phyloP scores from a whole-genome alignment of 2,113 vertebrate genomes.

The Bambusicola thoracicus region DNA sequence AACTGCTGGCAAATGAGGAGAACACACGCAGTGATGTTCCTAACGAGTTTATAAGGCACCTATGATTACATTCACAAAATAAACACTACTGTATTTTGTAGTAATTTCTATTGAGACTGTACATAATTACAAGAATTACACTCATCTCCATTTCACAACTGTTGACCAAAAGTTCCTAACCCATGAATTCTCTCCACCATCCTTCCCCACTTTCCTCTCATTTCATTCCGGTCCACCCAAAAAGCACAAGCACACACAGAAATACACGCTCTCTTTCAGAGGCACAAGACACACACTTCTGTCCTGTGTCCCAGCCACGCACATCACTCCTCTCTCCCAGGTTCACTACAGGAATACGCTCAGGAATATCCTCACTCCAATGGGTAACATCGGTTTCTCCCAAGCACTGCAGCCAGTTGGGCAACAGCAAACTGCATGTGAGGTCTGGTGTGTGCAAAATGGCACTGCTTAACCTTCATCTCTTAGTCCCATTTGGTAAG shows the following conservation, averaged over 20 bases:
- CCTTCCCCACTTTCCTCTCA: accelerated
- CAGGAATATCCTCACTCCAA: not conserved
- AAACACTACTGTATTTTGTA: not conserved
- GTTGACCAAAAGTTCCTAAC: not conserved
- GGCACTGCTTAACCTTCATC: not conserved
- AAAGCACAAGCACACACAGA: not conserved
- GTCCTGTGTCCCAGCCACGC: accelerated
- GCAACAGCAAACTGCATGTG: not conserved
- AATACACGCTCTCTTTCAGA: not conserved
- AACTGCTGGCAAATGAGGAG: not conserved
- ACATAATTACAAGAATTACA: not conserved
- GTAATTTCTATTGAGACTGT: not conserved
- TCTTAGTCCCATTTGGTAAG: not conserved
- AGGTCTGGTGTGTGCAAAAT: not conserved
- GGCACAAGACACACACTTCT: accelerated
- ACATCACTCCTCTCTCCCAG: not conserved
- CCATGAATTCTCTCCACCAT: not conserved
- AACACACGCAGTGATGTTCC: not conserved
- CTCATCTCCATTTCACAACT: not conserved
- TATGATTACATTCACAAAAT: not conserved
- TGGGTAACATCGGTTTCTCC: not conserved
- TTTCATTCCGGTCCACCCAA: not conserved
- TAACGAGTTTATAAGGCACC: not conserved
- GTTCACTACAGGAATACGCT: not conserved
- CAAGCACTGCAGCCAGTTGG: too few relatives aligned